These are phyloP conservation scores for Capromys pilorides DNA, from an alignment of 2,797 vertebrate species.

Conservation along the genomic window DNA sequence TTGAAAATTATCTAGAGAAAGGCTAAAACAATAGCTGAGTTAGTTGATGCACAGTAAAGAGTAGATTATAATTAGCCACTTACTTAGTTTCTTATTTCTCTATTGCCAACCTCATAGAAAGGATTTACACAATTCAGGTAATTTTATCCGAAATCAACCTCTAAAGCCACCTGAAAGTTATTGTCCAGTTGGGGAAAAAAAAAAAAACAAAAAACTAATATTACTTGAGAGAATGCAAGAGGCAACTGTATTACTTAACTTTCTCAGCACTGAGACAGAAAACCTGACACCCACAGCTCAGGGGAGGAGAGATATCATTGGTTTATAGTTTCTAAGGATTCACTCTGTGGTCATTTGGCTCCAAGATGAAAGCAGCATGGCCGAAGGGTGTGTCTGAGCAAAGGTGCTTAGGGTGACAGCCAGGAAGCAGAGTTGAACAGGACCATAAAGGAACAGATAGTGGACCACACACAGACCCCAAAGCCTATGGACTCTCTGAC, in stretches of 20 bases:
- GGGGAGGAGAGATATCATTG: not conserved
- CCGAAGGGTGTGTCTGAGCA: not conserved
- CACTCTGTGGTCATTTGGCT: not conserved
- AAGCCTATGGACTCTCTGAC: not conserved
- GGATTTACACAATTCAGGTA: not conserved
- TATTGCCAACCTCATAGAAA: not conserved
- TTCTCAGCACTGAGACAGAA: not conserved
- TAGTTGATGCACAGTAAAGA: not conserved
- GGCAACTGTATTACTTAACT: not conserved
- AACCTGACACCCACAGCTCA: not conserved
- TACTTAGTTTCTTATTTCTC: not conserved
- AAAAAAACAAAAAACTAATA: too few relatives aligned
- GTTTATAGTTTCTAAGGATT: not conserved
- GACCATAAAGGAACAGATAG: not conserved
- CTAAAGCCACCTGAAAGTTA: not conserved
- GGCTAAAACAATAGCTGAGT: not conserved
- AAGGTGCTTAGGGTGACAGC: not conserved
- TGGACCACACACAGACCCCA: not conserved
- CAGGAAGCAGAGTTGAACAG: not conserved
- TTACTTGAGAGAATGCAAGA: not conserved
- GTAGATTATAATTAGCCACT: not conserved
- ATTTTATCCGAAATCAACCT: constrained; percentile 13
- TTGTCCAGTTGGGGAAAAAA: not conserved
- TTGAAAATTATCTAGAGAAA: not conserved
- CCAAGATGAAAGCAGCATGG: not conserved